Conservation (phyloP, 2,888 invertebrate species). For the Cephus nigrinus region DNA sequence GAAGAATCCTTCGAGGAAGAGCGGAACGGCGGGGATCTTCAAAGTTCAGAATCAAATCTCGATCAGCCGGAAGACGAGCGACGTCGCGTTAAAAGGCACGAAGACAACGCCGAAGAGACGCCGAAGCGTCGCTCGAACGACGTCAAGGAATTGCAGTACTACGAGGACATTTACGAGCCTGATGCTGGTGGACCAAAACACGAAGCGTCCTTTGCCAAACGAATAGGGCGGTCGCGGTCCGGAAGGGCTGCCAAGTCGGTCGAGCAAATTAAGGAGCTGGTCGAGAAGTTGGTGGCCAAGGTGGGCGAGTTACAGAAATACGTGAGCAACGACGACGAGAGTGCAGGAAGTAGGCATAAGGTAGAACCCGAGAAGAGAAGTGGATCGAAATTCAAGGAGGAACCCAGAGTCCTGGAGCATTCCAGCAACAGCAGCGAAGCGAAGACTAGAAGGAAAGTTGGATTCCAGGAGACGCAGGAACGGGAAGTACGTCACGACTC, state of each 20-base stretch:
- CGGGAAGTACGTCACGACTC: neutral
- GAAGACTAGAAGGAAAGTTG: too few relatives aligned
- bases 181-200: conserved; percentile 1
- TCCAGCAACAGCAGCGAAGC: neutral
- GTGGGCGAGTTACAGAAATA: conserved; percentile 35
- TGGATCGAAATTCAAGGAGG: neutral
- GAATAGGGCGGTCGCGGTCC: neutral
- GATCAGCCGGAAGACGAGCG: neutral
- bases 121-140: neutral
- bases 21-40: too few relatives aligned
- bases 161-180: conserved; percentile 20
- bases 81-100: conserved; percentile 15
- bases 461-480: too few relatives aligned
- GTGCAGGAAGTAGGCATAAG: conserved; percentile 2
- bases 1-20: neutral
- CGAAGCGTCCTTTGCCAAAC: neutral
- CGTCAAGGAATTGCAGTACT: conserved; percentile 13
- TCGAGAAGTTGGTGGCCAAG: conserved; percentile 42
- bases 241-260: conserved; percentile 32
- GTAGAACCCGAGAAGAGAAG: neutral
- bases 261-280: conserved; percentile 44
- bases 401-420: neutral
- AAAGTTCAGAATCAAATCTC: too few relatives aligned
- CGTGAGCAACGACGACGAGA: neutral
- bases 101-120: conserved; percentile 4